A percentile compares a stretch with the other conserved stretches of the same genome.
Conservation (phyloP, 2,888 invertebrate species). For the Cosmorhoe ocellata region DNA sequence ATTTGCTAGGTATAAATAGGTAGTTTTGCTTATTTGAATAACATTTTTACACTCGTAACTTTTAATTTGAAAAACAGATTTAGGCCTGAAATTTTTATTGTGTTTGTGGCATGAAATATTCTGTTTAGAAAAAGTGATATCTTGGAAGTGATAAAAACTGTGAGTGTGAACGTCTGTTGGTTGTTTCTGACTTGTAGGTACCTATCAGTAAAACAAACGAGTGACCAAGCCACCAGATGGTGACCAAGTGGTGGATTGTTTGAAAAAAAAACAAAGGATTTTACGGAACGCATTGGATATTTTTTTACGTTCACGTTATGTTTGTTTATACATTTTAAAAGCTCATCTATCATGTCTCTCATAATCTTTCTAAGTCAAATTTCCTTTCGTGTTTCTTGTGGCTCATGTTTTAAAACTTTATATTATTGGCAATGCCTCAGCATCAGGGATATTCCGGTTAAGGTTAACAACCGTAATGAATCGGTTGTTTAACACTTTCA, state of each 20-base stretch:
- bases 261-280: slow-evolving; percentile 42
- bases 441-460: too few species aligned
- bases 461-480: too few species aligned
- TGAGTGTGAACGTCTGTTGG: slow-evolving; percentile 40
- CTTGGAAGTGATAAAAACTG: slow-evolving; percentile 45
- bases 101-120: slow-evolving; percentile 22
- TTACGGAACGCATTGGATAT: slow-evolving; percentile 2
- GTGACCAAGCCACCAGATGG: slow-evolving; percentile 76
- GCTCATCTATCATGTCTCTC: too few species aligned
- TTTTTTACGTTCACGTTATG: slow-evolving; percentile 6
- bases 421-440: too few species aligned
- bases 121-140: slow-evolving; percentile 44
- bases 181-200: slow-evolving; percentile 41
- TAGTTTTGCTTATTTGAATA: too few species aligned
- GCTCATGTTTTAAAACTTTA: too few species aligned
- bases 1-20: too few species aligned
- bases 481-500: too few species aligned
- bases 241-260: slow-evolving; percentile 60
- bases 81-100: slow-evolving; percentile 13
- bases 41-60: too few species aligned
- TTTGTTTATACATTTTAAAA: slow-evolving; percentile 10
- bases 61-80: background rate
- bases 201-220: slow-evolving; percentile 48
- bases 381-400: too few species aligned
- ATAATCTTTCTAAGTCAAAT: too few species aligned